These are phyloP conservation scores for Pempheris klunzingeri DNA, from an alignment of 2,797 vertebrate species.

Conservation along the genomic window DNA sequence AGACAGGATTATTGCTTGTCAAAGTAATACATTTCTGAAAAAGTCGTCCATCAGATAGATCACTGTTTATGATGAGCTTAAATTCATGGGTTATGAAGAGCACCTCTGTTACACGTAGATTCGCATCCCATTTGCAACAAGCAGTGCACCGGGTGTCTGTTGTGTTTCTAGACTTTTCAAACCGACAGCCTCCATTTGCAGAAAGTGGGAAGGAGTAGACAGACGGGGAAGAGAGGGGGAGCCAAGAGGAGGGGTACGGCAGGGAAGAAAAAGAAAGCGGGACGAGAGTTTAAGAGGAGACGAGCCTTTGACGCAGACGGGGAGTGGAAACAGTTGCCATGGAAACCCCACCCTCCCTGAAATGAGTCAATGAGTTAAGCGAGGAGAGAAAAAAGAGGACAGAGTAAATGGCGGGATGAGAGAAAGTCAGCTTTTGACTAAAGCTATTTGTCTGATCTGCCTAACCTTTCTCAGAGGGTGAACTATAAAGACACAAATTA, in stretches of 20 bases:
- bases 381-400: conserved; percentile 42
- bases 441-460: conserved; percentile 43
- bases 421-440: conserved; percentile 48
- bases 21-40: neutral
- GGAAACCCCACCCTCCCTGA: conserved; percentile 78
- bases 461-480: conserved; percentile 23
- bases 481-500: conserved; percentile 7
- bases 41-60: conserved; percentile 13
- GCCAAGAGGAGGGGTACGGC: neutral
- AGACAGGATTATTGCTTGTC: conserved; percentile 24
- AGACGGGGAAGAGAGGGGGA: neutral
- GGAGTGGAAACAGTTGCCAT: conserved; percentile 82
- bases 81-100: neutral
- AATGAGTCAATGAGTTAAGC: conserved; percentile 74
- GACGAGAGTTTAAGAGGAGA: conserved; percentile 72
- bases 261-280: conserved; percentile 32
- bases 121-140: conserved; percentile 8
- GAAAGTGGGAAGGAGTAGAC: neutral
- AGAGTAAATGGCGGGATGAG: conserved; percentile 51
- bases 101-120: neutral
- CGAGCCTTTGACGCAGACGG: conserved; percentile 75
- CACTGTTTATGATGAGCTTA: neutral
- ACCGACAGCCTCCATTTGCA: conserved; percentile 4
- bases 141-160: neutral
- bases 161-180: neutral